Evolutionary conservation across 2,888 invertebrate genomes (phyloP).

Genomic region (Synanthedon tipuliformis): DNA sequence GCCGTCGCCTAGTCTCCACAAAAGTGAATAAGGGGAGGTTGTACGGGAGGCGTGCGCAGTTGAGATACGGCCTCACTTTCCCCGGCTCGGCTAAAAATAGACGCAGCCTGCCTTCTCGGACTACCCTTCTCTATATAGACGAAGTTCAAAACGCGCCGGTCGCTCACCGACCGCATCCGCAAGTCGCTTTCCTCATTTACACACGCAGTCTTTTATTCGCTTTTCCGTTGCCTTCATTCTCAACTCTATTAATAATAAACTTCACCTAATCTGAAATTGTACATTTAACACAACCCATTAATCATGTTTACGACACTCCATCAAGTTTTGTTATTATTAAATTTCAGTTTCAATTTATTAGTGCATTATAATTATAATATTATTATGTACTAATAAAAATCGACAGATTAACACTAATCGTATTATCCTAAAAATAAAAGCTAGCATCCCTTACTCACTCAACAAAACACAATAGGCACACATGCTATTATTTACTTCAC

Average conservation of each 20-base stretch:
- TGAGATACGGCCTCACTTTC: slow-evolving; percentile 48
- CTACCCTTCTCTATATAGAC: background rate
- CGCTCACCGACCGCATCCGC: background rate
- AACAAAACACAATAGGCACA: too few relatives aligned
- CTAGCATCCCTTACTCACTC: too few relatives aligned
- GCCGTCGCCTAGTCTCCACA: slow-evolving; percentile 37
- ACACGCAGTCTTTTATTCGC: slow-evolving; percentile 1
- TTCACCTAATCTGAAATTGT: background rate
- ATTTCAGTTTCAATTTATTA: too few relatives aligned
- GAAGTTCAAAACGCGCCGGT: background rate
- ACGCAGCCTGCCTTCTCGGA: slow-evolving; percentile 33
- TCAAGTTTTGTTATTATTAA: too few relatives aligned
- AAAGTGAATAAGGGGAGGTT: slow-evolving; percentile 38
- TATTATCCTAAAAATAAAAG: too few relatives aligned
- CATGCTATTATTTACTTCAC: too few relatives aligned
- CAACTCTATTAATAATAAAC: background rate
- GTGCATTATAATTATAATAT: too few relatives aligned
- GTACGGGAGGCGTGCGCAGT: slow-evolving; percentile 42
- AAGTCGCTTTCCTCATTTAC: background rate
- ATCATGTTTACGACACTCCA: background rate
- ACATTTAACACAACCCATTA: background rate
- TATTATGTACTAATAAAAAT: too few relatives aligned
- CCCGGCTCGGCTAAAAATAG: slow-evolving; percentile 63
- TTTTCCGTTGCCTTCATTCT: slow-evolving; percentile 1
- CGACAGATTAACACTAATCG: too few relatives aligned